A percentile compares a stretch with the other conserved stretches of the same genome.
Conservation (phyloP, 2,797 vertebrate species). For the Chromis chromis region DNA sequence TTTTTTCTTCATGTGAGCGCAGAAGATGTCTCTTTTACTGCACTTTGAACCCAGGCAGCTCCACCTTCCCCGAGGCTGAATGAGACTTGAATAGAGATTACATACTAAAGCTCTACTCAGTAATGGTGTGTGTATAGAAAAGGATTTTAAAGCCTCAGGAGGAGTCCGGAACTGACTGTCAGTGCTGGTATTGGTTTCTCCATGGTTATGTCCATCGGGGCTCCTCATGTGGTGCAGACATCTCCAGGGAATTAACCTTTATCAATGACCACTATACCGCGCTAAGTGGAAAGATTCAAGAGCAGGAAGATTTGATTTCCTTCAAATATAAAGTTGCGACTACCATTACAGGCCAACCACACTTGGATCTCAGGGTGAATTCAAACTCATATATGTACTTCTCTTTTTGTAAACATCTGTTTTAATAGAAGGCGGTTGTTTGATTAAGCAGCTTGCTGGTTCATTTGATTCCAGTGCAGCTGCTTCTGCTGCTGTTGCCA, state of each 20-base stretch:
- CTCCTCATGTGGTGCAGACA: not conserved
- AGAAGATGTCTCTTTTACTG: slow-evolving; percentile 20
- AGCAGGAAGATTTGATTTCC: slow-evolving; percentile 1
- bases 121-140: slow-evolving; percentile 21
- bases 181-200: slow-evolving; percentile 6
- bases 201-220: not conserved
- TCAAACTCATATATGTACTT: not conserved
- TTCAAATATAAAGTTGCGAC: not conserved
- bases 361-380: slow-evolving; percentile 16
- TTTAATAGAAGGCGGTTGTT: not conserved
- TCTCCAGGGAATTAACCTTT: slow-evolving; percentile 18
- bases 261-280: not conserved
- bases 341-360: not conserved
- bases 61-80: slow-evolving; percentile 26
- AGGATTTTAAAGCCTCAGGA: slow-evolving; percentile 7
- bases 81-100: slow-evolving; percentile 47
- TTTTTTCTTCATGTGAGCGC: slow-evolving; percentile 2
- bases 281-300: slow-evolving; percentile 7
- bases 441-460: not conserved
- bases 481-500: not conserved
- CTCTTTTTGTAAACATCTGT: not conserved
- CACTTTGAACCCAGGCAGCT: slow-evolving; percentile 30
- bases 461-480: not conserved
- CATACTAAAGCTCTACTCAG: slow-evolving; percentile 12
- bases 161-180: slow-evolving; percentile 20